Base-by-base conservation (phyloP, 2,888 invertebrate genomes). In the Omphaloscelis lunosa region DNA sequence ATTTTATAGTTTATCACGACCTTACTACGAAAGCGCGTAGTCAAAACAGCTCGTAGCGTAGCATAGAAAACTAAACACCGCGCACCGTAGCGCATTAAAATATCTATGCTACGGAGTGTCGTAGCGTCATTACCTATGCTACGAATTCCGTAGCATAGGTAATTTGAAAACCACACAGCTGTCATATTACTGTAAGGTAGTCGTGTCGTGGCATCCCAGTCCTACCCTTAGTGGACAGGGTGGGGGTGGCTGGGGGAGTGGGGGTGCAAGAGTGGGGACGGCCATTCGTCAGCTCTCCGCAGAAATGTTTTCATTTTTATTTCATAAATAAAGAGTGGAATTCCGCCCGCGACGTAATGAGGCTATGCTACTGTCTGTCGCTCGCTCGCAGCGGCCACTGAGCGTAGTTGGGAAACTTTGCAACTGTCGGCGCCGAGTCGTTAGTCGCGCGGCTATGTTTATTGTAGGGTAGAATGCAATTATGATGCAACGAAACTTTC, bases 281-380 rank as follows among this genome's bases (percentile, higher is more conserved):
- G 90, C 91, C 92, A 94, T 94, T 94, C 94, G 94, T 96, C 96
- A 95, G 95, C 93, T 92, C 93, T 93, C 93, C 91, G 90, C 92
- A 94, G 92, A 95, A 95, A 95, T 95, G 95, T 96, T 96, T 95
- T 95, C 95, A 96, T 96, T 96, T 96, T 96, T 96, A 96, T 96
- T 95, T 96, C 95, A 96, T 96, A 96, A 95, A 95, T 95, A 95
- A 95, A 94, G 94, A 94, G 94, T 92, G 92, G 93, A 93, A 95
- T 95, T 93, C 92, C 91, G 91, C 85, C 84, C 83, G 83, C 80
- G 83, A 87, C 90, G 93, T 96, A 95, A 95, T 95, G 94, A 95
- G 95, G 82, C 80, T 48, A 67, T 59, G 69, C 59, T 39, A n/a
- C 65, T 65, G 75, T 69, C 72, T 73, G 78, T 17, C n/a, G 68